Base-by-base conservation (phyloP, 2,797 vertebrate genomes). In the Esox lucius region DNA sequence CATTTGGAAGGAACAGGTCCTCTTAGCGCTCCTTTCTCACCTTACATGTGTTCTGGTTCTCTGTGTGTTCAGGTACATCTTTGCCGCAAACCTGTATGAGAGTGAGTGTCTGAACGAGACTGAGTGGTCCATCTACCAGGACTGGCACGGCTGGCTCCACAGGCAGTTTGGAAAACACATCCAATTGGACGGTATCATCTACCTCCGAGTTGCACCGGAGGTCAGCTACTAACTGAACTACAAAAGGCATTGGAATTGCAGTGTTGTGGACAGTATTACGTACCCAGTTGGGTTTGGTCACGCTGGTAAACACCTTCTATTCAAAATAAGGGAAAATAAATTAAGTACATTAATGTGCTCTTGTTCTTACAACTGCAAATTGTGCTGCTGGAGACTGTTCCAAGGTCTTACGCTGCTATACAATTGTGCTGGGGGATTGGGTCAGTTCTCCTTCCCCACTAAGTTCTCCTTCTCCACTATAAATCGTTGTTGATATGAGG, bases 91-190 rank as follows among this genome's bases (percentile, higher is more conserved):
- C 85, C 88, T 98, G 0, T 97, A 96, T 0, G 97, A 99, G 77
- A 95, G 94, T 13, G 95, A 96, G 69, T 98, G 96, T 78, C 85
- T 99, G 91, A 98, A 94, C 26, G 96, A 98, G 77, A 97, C 96
- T 0, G 97, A 98, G 48, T 98, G 97, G 97, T 92, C 95, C 0
- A 83, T 98, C 81, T 98, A 99, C 84, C 95, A 98, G 89, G 97
- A 99, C 89, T 97, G 96, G 95, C 97, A 99, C 15, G 85, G 95
- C 75, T 98, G 97, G 93, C 88, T 95, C 64, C 93, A 96, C 85
- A 89, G 82, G 65, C 95, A 96, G 79, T 98, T 97, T 80, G 95
- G 95, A 51, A 93, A 93, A 17, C 91, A 93, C 78, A 93, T 98
- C 19, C 84, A 90, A 12, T 88, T 98, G 76, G 96, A 98, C 53